phyloP scores from a whole-genome alignment of 1,140 invertebrate genomes.

The Drosophila baimaii region DNA sequence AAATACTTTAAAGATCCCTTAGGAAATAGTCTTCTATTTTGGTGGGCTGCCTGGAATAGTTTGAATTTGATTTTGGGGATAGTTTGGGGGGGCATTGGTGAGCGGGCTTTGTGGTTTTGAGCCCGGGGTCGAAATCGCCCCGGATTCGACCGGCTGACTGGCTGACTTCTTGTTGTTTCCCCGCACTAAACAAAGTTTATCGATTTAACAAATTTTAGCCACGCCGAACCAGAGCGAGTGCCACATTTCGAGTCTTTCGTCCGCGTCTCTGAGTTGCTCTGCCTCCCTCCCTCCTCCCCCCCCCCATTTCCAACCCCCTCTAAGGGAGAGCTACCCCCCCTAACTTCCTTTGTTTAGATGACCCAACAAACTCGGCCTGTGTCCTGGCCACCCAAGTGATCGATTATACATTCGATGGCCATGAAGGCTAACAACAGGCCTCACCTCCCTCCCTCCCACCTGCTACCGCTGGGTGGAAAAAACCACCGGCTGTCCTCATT shows the following conservation, averaged over 20 bases:
- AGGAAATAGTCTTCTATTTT: background rate
- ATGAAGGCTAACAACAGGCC: slow-evolving; percentile 73
- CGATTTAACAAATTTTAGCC: slow-evolving; percentile 79
- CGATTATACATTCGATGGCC: slow-evolving; percentile 81
- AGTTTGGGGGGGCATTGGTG: slow-evolving; percentile 11
- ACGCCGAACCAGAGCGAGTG: slow-evolving; percentile 61
- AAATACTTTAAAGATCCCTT: background rate
- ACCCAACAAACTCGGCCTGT: slow-evolving; percentile 76
- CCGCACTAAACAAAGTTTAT: slow-evolving; percentile 80
- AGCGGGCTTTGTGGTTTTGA: slow-evolving; percentile 34
- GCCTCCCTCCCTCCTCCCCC: slow-evolving; percentile 7
- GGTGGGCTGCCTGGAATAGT: background rate
- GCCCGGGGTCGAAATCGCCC: slow-evolving; percentile 33
- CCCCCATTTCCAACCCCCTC: no score
- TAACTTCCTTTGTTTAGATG: slow-evolving; percentile 73
- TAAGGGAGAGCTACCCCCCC: background rate
- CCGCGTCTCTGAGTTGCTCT: slow-evolving; percentile 32
- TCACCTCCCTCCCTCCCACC: no score
- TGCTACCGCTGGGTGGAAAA: background rate
- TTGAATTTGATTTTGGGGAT: background rate
- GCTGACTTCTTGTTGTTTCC: slow-evolving; percentile 70
- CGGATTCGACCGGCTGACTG: slow-evolving; percentile 54
- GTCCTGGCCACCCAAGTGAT: slow-evolving; percentile 69
- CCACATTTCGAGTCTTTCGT: slow-evolving; percentile 62
- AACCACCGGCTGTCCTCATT: slow-evolving; percentile 64